phyloP scores from a whole-genome alignment of 2,888 invertebrate genomes.

The Clunio marinus region DNA sequence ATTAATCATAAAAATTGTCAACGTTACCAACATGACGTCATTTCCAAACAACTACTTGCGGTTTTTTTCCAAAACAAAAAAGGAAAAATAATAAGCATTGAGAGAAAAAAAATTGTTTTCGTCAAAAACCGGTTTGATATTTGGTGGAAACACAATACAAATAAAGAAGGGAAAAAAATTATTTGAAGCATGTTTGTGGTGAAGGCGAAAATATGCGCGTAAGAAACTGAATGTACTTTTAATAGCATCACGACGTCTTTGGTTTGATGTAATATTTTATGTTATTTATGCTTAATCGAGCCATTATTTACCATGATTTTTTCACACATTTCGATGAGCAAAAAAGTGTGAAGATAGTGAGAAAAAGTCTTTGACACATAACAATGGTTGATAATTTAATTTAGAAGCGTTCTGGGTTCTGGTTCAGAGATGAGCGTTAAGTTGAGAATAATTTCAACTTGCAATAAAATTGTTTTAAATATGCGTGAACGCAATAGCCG shows the following conservation, averaged over 20 bases:
- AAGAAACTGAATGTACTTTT: neutral
- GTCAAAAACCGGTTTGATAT: neutral
- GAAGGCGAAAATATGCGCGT: neutral
- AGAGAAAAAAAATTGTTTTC: neutral
- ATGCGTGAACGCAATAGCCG: slow-evolving; percentile 10
- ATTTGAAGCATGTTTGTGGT: neutral
- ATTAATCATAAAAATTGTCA: no score
- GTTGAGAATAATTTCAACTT: neutral
- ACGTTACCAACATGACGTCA: no score
- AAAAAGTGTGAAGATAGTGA: neutral
- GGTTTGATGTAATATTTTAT: no score
- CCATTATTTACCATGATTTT: neutral
- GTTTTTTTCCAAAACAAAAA: neutral
- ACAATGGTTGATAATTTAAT: neutral
- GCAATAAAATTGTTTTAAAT: neutral
- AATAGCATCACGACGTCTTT: neutral
- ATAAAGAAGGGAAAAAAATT: neutral
- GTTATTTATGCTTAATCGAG: no score
- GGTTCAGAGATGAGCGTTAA: neutral
- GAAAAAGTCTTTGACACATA: neutral
- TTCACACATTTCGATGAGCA: neutral
- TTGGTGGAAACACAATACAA: neutral
- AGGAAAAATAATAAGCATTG: neutral
- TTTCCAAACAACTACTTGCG: neutral
- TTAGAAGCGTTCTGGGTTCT: no score